Percentiles rank a stretch among this genome's conserved stretches.
phyloP scores from a whole-genome alignment of 1,140 invertebrate genomes.

The Magallana gigas region DNA sequence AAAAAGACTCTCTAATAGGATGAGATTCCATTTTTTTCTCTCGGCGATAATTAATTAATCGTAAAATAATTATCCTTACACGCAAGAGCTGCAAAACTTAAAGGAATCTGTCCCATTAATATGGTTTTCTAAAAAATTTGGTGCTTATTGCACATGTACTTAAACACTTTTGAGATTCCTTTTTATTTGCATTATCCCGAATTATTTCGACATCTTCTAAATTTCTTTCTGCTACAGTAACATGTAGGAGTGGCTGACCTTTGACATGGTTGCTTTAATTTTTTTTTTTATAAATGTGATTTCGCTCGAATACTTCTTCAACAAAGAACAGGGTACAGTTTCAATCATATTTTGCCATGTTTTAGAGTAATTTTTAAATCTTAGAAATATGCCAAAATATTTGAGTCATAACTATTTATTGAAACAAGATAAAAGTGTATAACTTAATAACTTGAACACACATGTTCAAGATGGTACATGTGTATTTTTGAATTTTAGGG shows the following conservation, averaged over 20 bases:
- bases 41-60: neutral
- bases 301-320: too few species aligned
- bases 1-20: conserved; percentile 55
- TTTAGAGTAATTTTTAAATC: too few species aligned
- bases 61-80: conserved; percentile 57
- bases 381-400: too few species aligned
- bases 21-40: neutral
- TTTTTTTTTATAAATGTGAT: too few species aligned
- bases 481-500: too few species aligned
- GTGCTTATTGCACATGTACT: conserved; percentile 46
- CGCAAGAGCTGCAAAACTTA: conserved; percentile 65
- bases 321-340: too few species aligned
- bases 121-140: conserved; percentile 63
- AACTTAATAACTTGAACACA: too few species aligned
- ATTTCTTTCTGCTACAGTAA: conserved; percentile 64
- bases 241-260: conserved; percentile 67
- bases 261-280: too few species aligned
- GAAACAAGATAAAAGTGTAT: too few species aligned
- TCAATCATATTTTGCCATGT: too few species aligned
- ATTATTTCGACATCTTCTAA: conserved; percentile 47
- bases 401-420: too few species aligned
- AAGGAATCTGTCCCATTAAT: conserved; percentile 66
- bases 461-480: too few species aligned
- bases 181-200: conserved; percentile 38
- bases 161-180: conserved; percentile 5